Evolutionary conservation across 2,888 invertebrate species (phyloP), one percentile per base, ranked within the genome.

Genomic region (Holacanthella duospinosa): DNA sequence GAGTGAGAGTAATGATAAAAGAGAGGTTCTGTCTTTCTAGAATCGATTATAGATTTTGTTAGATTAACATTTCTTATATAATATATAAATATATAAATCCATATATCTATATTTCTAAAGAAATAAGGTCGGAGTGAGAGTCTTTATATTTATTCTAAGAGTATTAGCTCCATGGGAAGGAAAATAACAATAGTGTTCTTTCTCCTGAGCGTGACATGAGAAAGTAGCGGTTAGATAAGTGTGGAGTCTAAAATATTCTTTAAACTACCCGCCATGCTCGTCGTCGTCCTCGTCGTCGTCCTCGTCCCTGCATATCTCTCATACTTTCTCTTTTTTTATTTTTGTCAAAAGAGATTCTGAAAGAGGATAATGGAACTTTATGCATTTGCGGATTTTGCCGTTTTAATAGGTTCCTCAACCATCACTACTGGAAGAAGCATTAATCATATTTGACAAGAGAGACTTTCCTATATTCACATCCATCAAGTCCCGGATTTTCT

Each of bases 401-500:
- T 67, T 67, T 65, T 67, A 62, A 64, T 55, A 61, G 61, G 57
- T 53, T 62, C 58, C 44, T 58, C 44, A 24, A 9, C 60, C 53
- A 26, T 48, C 54, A 60, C 43, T 43, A 56, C 36, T 56, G 44
- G 66, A 65, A 71, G 68, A 69, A 70, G 70, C 73, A 73, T 73
- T 73, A 73, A 73, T 73, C 73, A 73, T 73, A 71, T 71, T 73
- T 73, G 71, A 71, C 71, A 71, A 71, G 71, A n/a, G n/a, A 65
- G 68, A 69, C 68, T 71, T 68, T 68, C 69, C 69, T 65, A 65
- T 67, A 70, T 66, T 68, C 70, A 67, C 73, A 73, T 73, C 73
- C 73, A 73, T 73, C 73, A 73, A 73, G 29, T 44, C 43, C 43
- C 27, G 2, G 27, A 25, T 55, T 43, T 57, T 16, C 29, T 43